Evolutionary conservation across 2,113 vertebrate species (phyloP).

Genomic region (Vidua chalybeata): DNA sequence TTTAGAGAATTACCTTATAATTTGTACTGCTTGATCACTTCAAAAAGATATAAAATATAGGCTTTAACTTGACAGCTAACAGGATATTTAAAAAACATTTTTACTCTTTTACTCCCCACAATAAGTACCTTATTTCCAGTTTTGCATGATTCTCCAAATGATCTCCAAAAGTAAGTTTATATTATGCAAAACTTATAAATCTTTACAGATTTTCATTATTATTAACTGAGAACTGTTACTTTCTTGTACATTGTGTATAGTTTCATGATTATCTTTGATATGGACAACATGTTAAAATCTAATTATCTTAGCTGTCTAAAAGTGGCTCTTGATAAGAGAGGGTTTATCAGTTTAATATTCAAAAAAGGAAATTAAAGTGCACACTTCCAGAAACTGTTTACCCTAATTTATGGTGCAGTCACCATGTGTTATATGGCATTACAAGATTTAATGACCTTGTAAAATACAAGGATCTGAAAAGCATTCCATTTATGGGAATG

Average conservation of each 20-base stretch:
- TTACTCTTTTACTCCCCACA: neutral
- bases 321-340: neutral
- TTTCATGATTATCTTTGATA: neutral
- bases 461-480: neutral
- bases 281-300: neutral
- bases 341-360: neutral
- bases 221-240: neutral
- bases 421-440: neutral
- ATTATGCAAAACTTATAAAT: neutral
- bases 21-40: neutral
- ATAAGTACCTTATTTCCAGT: neutral
- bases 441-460: neutral
- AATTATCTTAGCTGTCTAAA: neutral
- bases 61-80: neutral
- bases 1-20: neutral
- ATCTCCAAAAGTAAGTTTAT: neutral
- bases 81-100: neutral
- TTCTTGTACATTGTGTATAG: neutral
- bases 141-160: neutral
- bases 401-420: neutral
- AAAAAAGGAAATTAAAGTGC: conserved; percentile 38
- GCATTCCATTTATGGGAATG: neutral
- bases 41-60: neutral
- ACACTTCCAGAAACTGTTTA: conserved; percentile 24
- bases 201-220: neutral